Percentiles rank a stretch among this genome's conserved stretches.
Evolutionary conservation across 2,797 vertebrate species (phyloP).

Genomic region (Sebastiscus albofasciatus): DNA sequence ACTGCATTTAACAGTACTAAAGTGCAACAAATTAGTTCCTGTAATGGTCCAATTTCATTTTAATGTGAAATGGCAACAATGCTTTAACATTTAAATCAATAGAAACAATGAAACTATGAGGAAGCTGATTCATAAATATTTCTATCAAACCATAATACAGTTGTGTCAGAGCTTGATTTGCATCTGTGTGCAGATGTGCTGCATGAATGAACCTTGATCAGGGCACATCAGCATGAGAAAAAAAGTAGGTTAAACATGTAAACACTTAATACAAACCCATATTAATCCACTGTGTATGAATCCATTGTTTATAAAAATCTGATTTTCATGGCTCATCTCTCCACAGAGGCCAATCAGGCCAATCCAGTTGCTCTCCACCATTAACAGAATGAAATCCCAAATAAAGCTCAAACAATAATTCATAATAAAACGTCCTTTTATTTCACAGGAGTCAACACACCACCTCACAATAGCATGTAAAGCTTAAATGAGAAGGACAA

Average conservation of each 20-base stretch:
- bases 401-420: slow-evolving; percentile 31
- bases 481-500: slow-evolving; percentile 34
- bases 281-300: not conserved
- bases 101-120: not conserved
- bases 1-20: not conserved
- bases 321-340: not conserved
- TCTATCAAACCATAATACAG: not conserved
- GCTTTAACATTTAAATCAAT: not conserved
- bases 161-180: not conserved
- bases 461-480: slow-evolving; percentile 66
- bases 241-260: not conserved
- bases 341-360: slow-evolving; percentile 1
- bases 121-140: not conserved
- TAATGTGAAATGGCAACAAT: not conserved
- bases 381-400: not conserved
- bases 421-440: slow-evolving; percentile 58
- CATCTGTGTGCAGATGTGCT: not conserved
- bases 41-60: not conserved
- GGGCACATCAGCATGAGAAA: not conserved
- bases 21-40: not conserved
- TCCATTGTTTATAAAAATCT: not conserved
- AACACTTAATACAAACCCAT: not conserved
- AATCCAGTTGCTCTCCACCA: not conserved
- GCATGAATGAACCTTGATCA: not conserved
- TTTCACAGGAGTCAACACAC: slow-evolving; percentile 68